These are phyloP conservation scores for Dendrolimus punctatus DNA, from an alignment of 1,140 invertebrate genomes.

Conservation along the genomic window DNA sequence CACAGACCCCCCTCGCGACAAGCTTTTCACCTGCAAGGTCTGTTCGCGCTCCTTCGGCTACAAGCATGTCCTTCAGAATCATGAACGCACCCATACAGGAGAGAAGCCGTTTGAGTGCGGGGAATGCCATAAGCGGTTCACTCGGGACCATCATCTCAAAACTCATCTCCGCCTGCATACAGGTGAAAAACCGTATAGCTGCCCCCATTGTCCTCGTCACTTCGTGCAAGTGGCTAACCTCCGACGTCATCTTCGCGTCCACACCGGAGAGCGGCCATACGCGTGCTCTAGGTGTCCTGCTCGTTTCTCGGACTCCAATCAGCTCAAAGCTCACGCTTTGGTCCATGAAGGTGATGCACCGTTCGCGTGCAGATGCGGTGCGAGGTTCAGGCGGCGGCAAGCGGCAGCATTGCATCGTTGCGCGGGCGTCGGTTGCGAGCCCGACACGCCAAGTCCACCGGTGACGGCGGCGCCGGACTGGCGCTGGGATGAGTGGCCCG, in stretches of 20 bases:
- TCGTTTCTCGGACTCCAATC: conserved; percentile 94
- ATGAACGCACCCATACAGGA: conserved; percentile 96
- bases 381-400: conserved; percentile 86
- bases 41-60: conserved; percentile 93
- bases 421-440: conserved; percentile 51
- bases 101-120: conserved; percentile 97
- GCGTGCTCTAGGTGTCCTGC: conserved; percentile 91
- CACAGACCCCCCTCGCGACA: conserved; percentile 78
- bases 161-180: conserved; percentile 95
- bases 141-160: conserved; percentile 95
- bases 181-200: conserved; percentile 94
- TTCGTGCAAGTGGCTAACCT: conserved; percentile 97
- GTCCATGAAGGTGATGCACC: conserved; percentile 94
- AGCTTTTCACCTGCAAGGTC: conserved; percentile 89
- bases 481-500: conserved; percentile 73
- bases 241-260: conserved; percentile 92
- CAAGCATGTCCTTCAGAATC: conserved; percentile 96
- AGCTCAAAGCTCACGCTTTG: conserved; percentile 91
- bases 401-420: conserved; percentile 91
- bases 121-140: conserved; percentile 95
- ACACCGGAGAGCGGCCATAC: conserved; percentile 96
- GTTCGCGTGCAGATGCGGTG: conserved; percentile 85
- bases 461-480: conserved; percentile 55
- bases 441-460: conserved; percentile 42
- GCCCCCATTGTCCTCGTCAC: conserved; percentile 90